Evolutionary conservation across 2,888 invertebrate genomes (phyloP).

Genomic region (Cataglyphis albicans): DNA sequence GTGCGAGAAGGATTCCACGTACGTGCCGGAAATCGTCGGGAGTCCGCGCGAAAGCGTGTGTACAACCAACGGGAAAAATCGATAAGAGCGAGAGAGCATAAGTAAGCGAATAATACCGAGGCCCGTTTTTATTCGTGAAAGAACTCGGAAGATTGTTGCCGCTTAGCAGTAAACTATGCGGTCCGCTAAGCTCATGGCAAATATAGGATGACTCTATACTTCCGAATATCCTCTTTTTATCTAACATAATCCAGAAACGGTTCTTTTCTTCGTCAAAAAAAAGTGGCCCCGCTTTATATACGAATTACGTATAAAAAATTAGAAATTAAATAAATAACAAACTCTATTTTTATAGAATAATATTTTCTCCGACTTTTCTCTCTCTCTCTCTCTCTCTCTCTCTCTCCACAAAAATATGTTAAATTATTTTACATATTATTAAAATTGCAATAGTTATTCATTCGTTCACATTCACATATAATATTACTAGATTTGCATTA

Average conservation of each 20-base stretch:
- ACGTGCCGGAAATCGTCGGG: conserved; percentile 70
- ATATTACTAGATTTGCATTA: too few species aligned
- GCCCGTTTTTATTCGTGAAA: conserved; percentile 28
- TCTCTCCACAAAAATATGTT: too few species aligned
- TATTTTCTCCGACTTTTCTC: too few species aligned
- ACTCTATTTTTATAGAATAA: too few species aligned
- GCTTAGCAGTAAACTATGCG: conserved; percentile 41
- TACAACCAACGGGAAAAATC: conserved; percentile 22
- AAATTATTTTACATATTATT: neutral
- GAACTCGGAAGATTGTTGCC: conserved; percentile 22
- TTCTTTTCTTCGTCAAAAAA: neutral
- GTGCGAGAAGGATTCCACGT: conserved; percentile 70
- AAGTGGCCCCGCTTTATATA: neutral
- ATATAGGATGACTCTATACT: conserved; percentile 2
- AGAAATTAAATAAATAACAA: conserved; percentile 3
- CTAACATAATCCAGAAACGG: neutral
- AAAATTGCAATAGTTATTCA: neutral
- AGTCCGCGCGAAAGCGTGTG: conserved; percentile 44
- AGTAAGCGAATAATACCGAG: neutral
- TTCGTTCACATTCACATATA: neutral
- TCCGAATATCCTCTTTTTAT: neutral
- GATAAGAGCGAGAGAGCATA: conserved; percentile 28
- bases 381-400: too few species aligned
- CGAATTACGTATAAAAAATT: too few species aligned
- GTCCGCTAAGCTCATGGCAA: conserved; percentile 34